Evolutionary conservation across 2,797 vertebrate genomes (phyloP).

Genomic region (Alcedo atthis): DNA sequence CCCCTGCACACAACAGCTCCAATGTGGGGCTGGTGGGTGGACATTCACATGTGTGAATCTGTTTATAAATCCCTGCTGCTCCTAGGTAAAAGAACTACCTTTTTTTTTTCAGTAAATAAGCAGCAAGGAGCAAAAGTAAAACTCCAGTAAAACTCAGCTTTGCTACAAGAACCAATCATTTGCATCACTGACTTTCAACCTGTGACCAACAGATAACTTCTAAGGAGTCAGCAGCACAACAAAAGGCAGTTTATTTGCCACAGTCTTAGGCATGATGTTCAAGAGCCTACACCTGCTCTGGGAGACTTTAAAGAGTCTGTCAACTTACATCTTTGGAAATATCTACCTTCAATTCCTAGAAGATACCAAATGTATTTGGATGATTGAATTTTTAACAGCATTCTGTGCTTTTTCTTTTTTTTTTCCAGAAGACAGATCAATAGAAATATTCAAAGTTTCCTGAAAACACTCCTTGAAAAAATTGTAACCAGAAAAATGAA

Average conservation of each 20-base stretch:
- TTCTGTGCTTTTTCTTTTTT: background rate
- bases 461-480: background rate
- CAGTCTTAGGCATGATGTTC: background rate
- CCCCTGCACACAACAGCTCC: background rate
- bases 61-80: background rate
- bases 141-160: background rate
- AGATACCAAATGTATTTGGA: background rate
- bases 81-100: background rate
- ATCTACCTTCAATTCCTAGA: background rate
- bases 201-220: background rate
- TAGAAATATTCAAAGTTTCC: background rate
- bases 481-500: background rate
- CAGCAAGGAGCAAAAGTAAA: background rate
- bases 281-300: background rate
- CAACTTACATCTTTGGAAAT: background rate
- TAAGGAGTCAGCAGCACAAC: background rate
- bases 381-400: background rate
- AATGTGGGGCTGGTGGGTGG: background rate
- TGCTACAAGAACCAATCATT: background rate
- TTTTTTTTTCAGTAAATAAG: background rate
- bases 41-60: background rate
- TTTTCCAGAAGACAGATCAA: background rate
- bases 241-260: background rate
- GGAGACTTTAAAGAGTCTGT: background rate
- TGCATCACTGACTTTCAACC: background rate